Conservation (phyloP, 2,888 invertebrate genomes). For the Notodonta dromedarius region DNA sequence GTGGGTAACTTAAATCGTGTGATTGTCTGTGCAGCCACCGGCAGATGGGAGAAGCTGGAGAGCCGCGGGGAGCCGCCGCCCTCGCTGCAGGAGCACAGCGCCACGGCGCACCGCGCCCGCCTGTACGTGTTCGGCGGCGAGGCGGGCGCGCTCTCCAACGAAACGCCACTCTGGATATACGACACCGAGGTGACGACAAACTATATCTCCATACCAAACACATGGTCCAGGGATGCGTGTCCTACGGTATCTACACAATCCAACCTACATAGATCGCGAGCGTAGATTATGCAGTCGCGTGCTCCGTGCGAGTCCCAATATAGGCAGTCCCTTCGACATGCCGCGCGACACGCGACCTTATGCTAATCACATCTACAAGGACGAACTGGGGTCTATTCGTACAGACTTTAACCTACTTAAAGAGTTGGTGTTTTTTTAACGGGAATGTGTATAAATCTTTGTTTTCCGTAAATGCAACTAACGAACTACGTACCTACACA, state of each 20-base stretch:
- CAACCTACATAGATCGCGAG: conserved; percentile 1
- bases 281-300: background rate
- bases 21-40: conserved; percentile 82
- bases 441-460: too few relatives aligned
- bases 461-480: too few relatives aligned
- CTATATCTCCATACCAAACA: too few relatives aligned
- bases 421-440: too few relatives aligned
- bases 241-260: background rate
- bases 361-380: background rate
- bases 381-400: background rate
- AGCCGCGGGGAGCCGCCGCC: conserved; percentile 89
- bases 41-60: conserved; percentile 90
- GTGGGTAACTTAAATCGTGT: too few relatives aligned
- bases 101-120: conserved; percentile 89
- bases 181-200: conserved; percentile 86
- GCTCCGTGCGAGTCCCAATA: conserved; percentile 1
- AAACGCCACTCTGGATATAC: conserved; percentile 94
- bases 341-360: background rate
- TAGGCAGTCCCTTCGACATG: background rate
- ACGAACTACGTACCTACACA: too few relatives aligned
- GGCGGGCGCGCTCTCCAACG: conserved; percentile 90
- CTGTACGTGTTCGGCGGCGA: conserved; percentile 95
- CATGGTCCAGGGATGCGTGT: too few relatives aligned
- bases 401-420: too few relatives aligned
- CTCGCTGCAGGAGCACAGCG: conserved; percentile 92